Percentiles rank a stretch among this genome's conserved stretches.
phyloP scores from a whole-genome alignment of 2,888 invertebrate species.

The Omphaloscelis lunosa region DNA sequence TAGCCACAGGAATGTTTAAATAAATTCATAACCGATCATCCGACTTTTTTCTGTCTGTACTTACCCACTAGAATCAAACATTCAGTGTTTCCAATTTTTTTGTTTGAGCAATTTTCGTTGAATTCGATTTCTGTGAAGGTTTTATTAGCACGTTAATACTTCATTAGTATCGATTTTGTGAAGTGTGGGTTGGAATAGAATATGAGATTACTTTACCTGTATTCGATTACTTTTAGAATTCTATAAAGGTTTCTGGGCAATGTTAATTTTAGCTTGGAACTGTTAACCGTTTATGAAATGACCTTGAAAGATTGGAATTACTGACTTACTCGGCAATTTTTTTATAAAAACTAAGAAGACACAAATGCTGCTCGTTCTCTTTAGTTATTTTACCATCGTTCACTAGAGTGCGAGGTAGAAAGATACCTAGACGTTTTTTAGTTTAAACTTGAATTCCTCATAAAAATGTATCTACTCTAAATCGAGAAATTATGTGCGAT shows the following conservation, averaged over 20 bases:
- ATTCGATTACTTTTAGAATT: constrained; percentile 27
- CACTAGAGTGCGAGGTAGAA: background rate
- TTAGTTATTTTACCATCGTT: background rate
- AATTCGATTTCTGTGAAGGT: constrained; percentile 44
- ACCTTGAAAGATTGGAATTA: background rate
- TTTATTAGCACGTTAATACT: constrained; percentile 56
- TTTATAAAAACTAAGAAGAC: background rate
- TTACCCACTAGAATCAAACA: constrained; percentile 46
- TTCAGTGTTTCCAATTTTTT: constrained; percentile 49
- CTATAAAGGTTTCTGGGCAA: background rate
- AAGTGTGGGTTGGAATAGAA: constrained; percentile 43
- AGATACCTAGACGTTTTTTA: background rate
- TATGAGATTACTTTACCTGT: constrained; percentile 18
- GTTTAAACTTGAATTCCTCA: background rate
- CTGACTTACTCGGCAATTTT: too few species aligned
- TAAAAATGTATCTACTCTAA: background rate
- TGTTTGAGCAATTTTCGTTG: constrained; percentile 54
- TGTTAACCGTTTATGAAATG: background rate
- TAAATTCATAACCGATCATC: background rate
- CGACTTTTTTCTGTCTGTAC: constrained; percentile 13
- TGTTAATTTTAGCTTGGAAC: background rate
- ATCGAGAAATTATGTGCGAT: background rate
- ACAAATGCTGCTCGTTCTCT: background rate
- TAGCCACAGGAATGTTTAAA: background rate
- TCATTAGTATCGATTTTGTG: constrained; percentile 59